Percentiles rank a stretch among this genome's conserved stretches.
Evolutionary conservation across 2,888 invertebrate species (phyloP).

Genomic region (Heliconius charithonia): DNA sequence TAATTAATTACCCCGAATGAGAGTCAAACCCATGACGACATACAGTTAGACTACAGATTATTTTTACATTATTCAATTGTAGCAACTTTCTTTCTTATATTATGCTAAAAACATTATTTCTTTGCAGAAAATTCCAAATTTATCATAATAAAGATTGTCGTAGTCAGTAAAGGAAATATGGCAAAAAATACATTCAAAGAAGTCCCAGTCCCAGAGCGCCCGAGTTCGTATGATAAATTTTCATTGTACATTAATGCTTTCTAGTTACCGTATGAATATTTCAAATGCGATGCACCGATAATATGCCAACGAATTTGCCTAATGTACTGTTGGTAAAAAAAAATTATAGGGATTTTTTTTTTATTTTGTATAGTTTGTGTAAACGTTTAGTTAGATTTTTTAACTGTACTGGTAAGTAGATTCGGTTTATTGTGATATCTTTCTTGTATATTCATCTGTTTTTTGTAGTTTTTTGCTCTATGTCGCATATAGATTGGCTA

Average conservation of each 20-base stretch:
- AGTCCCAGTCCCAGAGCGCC: constrained; percentile 32
- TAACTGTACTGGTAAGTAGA: too few species aligned
- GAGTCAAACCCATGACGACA: not conserved
- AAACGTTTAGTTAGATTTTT: not conserved
- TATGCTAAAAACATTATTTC: constrained; percentile 4
- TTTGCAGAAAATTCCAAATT: constrained; percentile 20
- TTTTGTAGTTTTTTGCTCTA: not conserved
- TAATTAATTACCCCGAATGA: not conserved
- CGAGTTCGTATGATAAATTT: constrained; percentile 58
- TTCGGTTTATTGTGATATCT: too few species aligned
- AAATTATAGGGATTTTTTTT: not conserved
- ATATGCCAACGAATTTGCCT: constrained; percentile 71
- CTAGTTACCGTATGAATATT: constrained; percentile 80
- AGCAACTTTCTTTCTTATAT: not conserved
- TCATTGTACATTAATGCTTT: constrained; percentile 76
- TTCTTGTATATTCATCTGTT: too few species aligned
- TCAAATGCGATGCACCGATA: constrained; percentile 80
- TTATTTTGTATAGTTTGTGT: not conserved
- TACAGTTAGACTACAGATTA: not conserved
- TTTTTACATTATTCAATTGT: not conserved
- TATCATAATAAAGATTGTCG: constrained; percentile 19
- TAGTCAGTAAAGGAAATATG: constrained; percentile 27
- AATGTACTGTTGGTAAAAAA: constrained; percentile 60
- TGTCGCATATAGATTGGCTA: not conserved
- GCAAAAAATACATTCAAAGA: constrained; percentile 31